These are phyloP conservation scores for Channa argus DNA, from an alignment of 2,113 vertebrate species.

Conservation along the genomic window DNA sequence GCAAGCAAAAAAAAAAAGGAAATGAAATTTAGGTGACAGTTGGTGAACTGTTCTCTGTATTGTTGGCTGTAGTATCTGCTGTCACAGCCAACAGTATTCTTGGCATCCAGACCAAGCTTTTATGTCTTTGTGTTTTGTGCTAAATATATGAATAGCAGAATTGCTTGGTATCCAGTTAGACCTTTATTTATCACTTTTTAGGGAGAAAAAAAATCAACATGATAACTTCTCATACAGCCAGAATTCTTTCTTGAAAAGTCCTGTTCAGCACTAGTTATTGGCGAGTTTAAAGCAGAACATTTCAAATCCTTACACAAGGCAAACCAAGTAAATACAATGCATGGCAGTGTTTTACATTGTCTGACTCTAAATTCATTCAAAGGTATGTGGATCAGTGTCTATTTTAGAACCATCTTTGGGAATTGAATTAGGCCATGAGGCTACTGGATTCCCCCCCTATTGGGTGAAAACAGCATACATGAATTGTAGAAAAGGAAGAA, in stretches of 20 bases:
- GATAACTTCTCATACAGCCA: neutral
- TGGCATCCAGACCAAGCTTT: neutral
- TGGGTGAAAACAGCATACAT: conserved; percentile 55
- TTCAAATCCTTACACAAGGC: conserved; percentile 4
- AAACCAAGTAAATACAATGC: conserved; percentile 1
- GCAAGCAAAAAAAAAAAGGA: neutral
- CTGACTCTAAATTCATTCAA: conserved; percentile 49
- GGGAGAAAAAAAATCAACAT: neutral
- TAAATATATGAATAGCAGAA: conserved; percentile 13
- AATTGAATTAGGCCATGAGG: conserved; percentile 75
- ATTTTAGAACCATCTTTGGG: conserved; percentile 68
- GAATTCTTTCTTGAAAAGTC: neutral
- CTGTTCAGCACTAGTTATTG: neutral
- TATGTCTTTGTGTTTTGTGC: neutral
- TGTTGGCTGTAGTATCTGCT: conserved; percentile 12
- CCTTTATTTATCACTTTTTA: neutral
- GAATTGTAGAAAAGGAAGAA: conserved; percentile 19
- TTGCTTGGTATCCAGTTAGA: conserved; percentile 10
- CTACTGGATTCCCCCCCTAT: conserved; percentile 57
- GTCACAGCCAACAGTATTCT: conserved; percentile 10
- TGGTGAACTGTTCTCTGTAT: conserved; percentile 7
- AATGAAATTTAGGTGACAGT: neutral
- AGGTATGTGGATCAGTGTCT: conserved; percentile 76
- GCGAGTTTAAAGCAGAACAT: conserved; percentile 1
- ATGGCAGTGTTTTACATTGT: conserved; percentile 33